A percentile compares a stretch with the other conserved stretches of the same genome.
Conservation (phyloP, 1,140 invertebrate genomes). For the Solen grandis region DNA sequence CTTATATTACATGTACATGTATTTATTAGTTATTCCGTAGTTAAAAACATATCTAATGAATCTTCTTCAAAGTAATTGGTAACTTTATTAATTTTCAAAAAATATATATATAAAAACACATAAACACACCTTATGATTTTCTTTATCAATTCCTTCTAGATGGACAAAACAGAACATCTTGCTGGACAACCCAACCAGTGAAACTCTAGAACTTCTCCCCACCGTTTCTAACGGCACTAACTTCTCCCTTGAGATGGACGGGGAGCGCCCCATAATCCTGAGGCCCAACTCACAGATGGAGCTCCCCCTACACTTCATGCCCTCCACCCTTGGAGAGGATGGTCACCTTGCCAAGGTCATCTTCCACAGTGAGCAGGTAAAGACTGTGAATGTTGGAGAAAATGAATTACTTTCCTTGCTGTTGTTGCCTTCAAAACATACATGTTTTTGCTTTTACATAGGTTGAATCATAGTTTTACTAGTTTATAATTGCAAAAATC, state of each 20-base stretch:
- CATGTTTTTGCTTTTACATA: background rate
- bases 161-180: constrained; percentile 76
- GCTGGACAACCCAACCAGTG: constrained; percentile 78
- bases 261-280: constrained; percentile 71
- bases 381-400: too few species aligned
- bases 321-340: constrained; percentile 75
- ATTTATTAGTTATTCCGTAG: too few species aligned
- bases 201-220: constrained; percentile 74
- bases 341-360: constrained; percentile 76
- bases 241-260: constrained; percentile 77
- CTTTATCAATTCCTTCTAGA: constrained; percentile 59
- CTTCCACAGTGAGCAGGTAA: constrained; percentile 78
- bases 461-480: too few species aligned
- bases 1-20: too few species aligned
- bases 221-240: constrained; percentile 79
- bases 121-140: too few species aligned
- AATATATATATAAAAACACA: too few species aligned
- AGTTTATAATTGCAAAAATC: too few species aligned
- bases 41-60: too few species aligned
- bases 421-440: background rate
- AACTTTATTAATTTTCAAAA: too few species aligned
- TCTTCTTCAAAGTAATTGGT: too few species aligned
- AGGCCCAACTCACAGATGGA: constrained; percentile 66
- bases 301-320: constrained; percentile 79
- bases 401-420: background rate